Percentiles rank a stretch among this genome's conserved stretches.
Conservation (phyloP, 2,113 vertebrate species). For the Cryptomyrus ogoouensis region DNA sequence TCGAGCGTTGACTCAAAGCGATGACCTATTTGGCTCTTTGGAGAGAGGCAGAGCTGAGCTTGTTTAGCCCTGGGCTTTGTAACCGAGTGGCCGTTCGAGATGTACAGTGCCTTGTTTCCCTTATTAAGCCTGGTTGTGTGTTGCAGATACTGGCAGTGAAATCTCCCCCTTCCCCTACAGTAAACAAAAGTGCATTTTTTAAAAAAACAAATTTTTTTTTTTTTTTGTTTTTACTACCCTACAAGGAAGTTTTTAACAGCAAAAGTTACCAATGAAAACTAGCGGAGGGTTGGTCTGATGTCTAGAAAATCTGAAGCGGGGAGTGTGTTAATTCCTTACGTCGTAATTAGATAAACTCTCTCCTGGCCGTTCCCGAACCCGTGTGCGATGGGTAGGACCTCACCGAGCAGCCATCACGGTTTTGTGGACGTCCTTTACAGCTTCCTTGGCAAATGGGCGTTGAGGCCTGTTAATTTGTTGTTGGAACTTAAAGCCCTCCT, state of each 20-base stretch:
- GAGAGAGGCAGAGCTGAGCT: not conserved
- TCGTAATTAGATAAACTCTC: slow-evolving; percentile 62
- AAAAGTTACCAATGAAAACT: not conserved
- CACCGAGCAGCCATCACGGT: slow-evolving; percentile 42
- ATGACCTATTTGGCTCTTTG: not conserved
- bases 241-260: not conserved
- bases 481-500: not conserved
- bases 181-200: not conserved
- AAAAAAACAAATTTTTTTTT: too few species aligned
- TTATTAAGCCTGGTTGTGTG: not conserved
- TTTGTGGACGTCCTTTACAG: slow-evolving; percentile 43
- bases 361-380: slow-evolving; percentile 42
- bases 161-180: too few species aligned
- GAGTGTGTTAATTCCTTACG: slow-evolving; percentile 37
- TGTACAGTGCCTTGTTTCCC: not conserved
- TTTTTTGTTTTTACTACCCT: not conserved
- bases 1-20: not conserved
- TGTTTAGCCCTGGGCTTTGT: not conserved
- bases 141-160: not conserved
- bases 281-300: slow-evolving; percentile 1
- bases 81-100: not conserved
- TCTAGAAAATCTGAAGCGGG: slow-evolving; percentile 35
- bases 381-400: slow-evolving; percentile 24
- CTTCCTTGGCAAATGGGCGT: slow-evolving; percentile 28
- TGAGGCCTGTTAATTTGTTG: not conserved